Percentiles rank a stretch among this genome's conserved stretches.
Evolutionary conservation across 2,113 vertebrate genomes (phyloP).

Genomic region (Calidris pugnax): DNA sequence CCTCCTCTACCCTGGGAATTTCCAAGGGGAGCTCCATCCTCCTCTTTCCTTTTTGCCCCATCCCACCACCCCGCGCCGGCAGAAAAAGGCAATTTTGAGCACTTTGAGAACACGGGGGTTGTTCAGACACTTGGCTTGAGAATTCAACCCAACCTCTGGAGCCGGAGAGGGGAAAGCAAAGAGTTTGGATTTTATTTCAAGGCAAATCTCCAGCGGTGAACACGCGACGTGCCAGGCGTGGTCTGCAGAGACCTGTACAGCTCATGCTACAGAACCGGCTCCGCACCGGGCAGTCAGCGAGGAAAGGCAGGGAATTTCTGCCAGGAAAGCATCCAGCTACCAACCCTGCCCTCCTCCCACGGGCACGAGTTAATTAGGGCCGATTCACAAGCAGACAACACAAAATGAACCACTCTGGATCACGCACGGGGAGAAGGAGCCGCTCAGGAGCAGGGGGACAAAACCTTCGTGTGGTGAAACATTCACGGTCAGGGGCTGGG

Average conservation of each 20-base stretch:
- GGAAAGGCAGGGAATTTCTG: not conserved
- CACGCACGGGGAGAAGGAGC: not conserved
- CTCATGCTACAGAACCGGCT: not conserved
- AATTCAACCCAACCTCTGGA: not conserved
- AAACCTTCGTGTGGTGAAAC: not conserved
- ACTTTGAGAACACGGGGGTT: not conserved
- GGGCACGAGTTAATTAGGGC: not conserved
- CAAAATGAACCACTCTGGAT: not conserved
- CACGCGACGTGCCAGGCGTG: fast-evolving
- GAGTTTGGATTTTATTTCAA: not conserved
- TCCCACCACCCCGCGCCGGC: fast-evolving
- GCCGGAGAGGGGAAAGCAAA: not conserved
- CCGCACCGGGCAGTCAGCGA: fast-evolving
- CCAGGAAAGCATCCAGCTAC: not conserved
- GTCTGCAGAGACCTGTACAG: not conserved
- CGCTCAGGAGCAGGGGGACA: fast-evolving
- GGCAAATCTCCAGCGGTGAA: not conserved
- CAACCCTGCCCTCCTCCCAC: not conserved
- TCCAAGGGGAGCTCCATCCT: not conserved
- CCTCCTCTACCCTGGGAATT: not conserved
- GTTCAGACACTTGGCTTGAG: not conserved
- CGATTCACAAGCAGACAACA: not conserved
- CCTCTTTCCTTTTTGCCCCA: fast-evolving
- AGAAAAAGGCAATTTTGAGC: fast-evolving
- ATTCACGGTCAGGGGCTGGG: fast-evolving